Evolutionary conservation across 2,888 invertebrate species (phyloP), one percentile per base, ranked within the genome.

Genomic region (Kuschelorhynchus macadamiae): DNA sequence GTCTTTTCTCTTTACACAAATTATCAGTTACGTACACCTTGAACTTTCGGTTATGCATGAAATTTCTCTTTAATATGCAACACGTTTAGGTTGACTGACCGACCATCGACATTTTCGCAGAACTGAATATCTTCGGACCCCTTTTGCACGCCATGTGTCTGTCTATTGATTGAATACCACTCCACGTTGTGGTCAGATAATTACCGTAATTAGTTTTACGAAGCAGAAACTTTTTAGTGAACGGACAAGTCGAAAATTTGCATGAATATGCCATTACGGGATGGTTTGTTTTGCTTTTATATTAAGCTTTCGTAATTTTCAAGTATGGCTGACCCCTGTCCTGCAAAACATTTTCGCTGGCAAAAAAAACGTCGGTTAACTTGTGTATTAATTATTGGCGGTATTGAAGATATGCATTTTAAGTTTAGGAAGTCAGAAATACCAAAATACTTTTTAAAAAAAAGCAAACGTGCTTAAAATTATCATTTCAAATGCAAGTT

Each of bases 151-250:
- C 36, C 46, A 62, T 55, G 33, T 61, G 61, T 52, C 61, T 30
- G 47, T 42, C 36, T 62, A 53, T 46, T 53, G 62, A 53, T 53
- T 53, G 62, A 52, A 61, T 61, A 56, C 56, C 41, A 42, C 56
- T 41, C 41, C 21, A 42, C 41, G 52, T 16, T 53, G 62, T 55
- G 47, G 55, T 44, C 62, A 62, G 62, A 53, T 53, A 61, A 62
- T 62, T 62, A 53, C 52, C 33, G 62, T 53, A 62, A 62, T 62
- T 62, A 62, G 53, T 53, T 62, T 62, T 53, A 36, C 53, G 30
- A 21, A 20, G 52, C 46, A 25, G 62, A 20, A 60, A 60, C 41
- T 49, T 39, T 49, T 49, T 46, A 47, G 32, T 12, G 20, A 39
- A 11, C 14, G 2, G 32, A 57, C 57, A 44, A 30, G 46, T 47